phyloP scores from a whole-genome alignment of 2,797 vertebrate genomes.

The Hapalemur alaotrensis region DNA sequence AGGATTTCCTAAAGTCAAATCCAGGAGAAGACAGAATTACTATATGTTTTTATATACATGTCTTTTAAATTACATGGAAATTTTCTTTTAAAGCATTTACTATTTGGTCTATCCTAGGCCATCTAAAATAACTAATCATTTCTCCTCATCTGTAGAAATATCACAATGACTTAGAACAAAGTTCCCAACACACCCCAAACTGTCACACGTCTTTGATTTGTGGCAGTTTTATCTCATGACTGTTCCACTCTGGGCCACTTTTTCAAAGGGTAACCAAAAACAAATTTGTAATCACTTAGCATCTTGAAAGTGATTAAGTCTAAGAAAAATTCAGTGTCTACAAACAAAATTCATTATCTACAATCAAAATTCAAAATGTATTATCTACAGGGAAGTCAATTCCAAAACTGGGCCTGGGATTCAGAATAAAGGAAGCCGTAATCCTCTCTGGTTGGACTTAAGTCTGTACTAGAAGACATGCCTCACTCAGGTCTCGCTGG shows the following conservation, averaged over 20 bases:
- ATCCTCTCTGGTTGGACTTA: neutral
- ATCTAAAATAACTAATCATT: neutral
- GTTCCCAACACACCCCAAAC: neutral
- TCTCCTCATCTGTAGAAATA: neutral
- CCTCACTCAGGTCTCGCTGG: constrained; percentile 43
- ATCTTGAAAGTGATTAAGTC: constrained; percentile 14
- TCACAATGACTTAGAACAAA: neutral
- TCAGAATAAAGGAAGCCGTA: constrained; percentile 8
- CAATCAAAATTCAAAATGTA: constrained; percentile 43
- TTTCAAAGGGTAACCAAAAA: constrained; percentile 45
- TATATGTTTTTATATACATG: neutral
- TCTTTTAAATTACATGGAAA: neutral
- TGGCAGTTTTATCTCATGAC: neutral
- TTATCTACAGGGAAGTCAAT: neutral
- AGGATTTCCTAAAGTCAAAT: constrained; percentile 28
- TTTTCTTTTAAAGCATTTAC: neutral
- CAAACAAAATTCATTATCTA: constrained; percentile 56
- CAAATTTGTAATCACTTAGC: constrained; percentile 23
- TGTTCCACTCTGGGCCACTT: neutral
- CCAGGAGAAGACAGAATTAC: neutral
- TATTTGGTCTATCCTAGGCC: neutral
- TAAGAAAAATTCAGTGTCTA: constrained; percentile 27
- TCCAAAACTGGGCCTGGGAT: neutral
- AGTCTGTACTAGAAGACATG: constrained; percentile 31
- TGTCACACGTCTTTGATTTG: neutral